These are phyloP conservation scores for Diabrotica undecimpunctata DNA, from an alignment of 1,140 invertebrate species.

Conservation along the genomic window DNA sequence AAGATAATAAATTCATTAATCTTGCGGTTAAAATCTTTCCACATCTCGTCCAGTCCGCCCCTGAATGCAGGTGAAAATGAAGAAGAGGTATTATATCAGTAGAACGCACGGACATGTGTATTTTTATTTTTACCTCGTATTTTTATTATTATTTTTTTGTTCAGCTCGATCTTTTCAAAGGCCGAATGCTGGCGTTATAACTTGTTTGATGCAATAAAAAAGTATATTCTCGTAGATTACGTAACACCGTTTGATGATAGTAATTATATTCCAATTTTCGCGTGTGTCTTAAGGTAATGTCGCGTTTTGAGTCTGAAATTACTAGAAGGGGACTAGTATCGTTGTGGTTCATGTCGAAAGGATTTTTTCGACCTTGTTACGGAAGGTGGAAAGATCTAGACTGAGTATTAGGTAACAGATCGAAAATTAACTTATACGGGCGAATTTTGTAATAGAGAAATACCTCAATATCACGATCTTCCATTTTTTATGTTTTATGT, in stretches of 20 bases:
- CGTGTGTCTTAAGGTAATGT: background rate
- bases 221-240: background rate
- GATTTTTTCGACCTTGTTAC: background rate
- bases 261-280: constrained; percentile 1
- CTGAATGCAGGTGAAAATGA: constrained; percentile 16
- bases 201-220: too few relatives aligned
- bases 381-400: too few relatives aligned
- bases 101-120: constrained; percentile 19
- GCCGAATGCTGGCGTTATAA: too few relatives aligned
- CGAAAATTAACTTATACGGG: too few relatives aligned
- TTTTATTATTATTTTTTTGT: too few relatives aligned
- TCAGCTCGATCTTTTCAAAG: too few relatives aligned
- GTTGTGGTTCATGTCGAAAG: background rate
- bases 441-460: too few relatives aligned
- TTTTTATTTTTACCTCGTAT: constrained; percentile 15
- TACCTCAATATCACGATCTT: too few relatives aligned
- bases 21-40: background rate
- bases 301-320: background rate
- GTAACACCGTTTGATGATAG: background rate
- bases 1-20: too few relatives aligned
- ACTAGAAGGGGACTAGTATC: background rate
- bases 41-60: constrained; percentile 1
- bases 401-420: too few relatives aligned
- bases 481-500: too few relatives aligned
- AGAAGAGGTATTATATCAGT: constrained; percentile 9